phyloP scores from a whole-genome alignment of 2,888 invertebrate genomes.

The Parnassius apollo region DNA sequence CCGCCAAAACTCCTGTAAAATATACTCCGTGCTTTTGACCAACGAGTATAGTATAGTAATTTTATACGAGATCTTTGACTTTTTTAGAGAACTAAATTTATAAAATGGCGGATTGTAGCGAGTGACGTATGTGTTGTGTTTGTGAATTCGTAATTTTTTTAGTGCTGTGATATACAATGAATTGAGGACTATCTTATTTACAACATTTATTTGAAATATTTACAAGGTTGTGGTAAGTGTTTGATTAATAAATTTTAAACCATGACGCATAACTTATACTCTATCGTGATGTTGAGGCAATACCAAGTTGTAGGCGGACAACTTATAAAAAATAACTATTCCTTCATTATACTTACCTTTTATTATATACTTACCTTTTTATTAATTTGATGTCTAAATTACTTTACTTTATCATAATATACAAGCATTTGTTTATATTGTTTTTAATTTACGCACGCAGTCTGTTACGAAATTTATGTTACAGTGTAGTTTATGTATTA shows the following conservation, averaged over 20 bases:
- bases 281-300: constrained; percentile 51
- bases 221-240: constrained; percentile 52
- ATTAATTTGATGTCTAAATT: neutral
- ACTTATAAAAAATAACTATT: constrained; percentile 18
- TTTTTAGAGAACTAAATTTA: constrained; percentile 44
- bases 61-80: no score
- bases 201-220: constrained; percentile 38
- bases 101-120: constrained; percentile 71
- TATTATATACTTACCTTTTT: neutral
- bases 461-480: no score
- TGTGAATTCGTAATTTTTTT: constrained; percentile 55
- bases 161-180: constrained; percentile 58
- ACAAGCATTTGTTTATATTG: no score
- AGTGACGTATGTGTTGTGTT: constrained; percentile 79
- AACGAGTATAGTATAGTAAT: no score
- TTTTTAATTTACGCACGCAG: no score
- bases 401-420: no score
- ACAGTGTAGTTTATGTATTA: no score
- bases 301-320: constrained; percentile 57
- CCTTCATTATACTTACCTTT: neutral
- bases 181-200: constrained; percentile 51
- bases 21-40: no score
- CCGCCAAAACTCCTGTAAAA: no score
- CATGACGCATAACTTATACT: constrained; percentile 31
- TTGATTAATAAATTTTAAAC: constrained; percentile 30